Base-by-base conservation (phyloP, 2,113 vertebrate genomes). In the Micronycteris hirsuta region DNA sequence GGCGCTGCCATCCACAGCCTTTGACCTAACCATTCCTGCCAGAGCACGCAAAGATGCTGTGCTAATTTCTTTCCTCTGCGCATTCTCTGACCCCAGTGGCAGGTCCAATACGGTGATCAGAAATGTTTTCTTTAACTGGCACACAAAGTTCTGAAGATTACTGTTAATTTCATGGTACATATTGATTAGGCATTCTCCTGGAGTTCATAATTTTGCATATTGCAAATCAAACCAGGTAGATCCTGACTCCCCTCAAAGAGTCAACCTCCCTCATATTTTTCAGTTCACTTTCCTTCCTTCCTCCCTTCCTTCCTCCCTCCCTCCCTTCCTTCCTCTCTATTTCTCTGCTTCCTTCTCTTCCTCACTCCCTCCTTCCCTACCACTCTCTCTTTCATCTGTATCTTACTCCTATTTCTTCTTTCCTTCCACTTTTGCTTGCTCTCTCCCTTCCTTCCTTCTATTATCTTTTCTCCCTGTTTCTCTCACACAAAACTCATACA, bases 131-230 rank as follows among this genome's bases (percentile, higher is more conserved):
- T 86, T 89, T 91, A 96, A 95, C 96, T 94, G 91, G 43, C 94
- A 95, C 22, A 2, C 0, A 74, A 96, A 89, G 24, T 90, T 58
- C 73, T 82, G 77, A 90, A 86, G 88, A 93, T 67, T 91, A 68
- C 89, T 86, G 52, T 85, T 97, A 95, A 97, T 92, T 97, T 91
- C 85, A 85, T 63, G 47, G 91, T 94, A 89, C 91, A 82, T 93
- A 94, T 86, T 97, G 97, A 96, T 95, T 74, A 83, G 52, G 56
- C 68, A 74, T 83, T 36, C 43, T 97, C 83, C 94, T 73, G 65
- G 73, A 94, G 89, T 86, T 93, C 91, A 81, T 49, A 86, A 80
- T 89, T 96, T 92, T 94, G 68, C 58, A 89, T 86, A 85, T 36
- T 84, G 82, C n/a, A 94, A 93, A 65, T 93, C 90, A 95, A 88